Conservation (phyloP, 92 coral and sea anemone species). For the Isaurus tuberculatus region DNA sequence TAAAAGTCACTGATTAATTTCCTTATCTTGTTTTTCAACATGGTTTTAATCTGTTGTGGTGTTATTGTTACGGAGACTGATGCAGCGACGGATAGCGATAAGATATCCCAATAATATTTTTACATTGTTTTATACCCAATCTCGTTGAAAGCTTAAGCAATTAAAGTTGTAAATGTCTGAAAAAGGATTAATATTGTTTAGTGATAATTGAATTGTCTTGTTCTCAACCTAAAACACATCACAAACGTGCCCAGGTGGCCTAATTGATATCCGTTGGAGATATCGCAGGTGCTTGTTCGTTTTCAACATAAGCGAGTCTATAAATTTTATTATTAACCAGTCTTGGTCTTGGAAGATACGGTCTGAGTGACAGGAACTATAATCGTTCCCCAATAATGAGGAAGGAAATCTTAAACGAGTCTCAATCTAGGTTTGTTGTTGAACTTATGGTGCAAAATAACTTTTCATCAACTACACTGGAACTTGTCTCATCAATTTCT, state of each 20-base stretch:
- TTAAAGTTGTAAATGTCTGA: neutral
- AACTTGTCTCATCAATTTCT: conserved; percentile 42
- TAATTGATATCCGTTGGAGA: neutral
- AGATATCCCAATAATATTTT: neutral
- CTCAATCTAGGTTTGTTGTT: neutral
- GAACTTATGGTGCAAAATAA: neutral
- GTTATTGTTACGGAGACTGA: neutral
- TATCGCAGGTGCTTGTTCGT: neutral
- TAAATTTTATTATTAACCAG: neutral
- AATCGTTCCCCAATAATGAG: neutral
- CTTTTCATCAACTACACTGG: neutral
- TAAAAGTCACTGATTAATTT: neutral
- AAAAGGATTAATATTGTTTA: neutral
- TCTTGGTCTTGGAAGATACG: neutral
- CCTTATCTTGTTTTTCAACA: neutral
- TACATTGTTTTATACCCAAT: neutral
- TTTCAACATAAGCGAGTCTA: neutral
- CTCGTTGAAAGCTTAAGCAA: neutral
- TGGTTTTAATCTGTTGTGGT: neutral
- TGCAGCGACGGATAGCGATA: neutral
- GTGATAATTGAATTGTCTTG: neutral
- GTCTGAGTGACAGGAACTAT: neutral
- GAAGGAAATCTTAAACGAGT: neutral
- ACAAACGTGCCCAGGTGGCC: neutral
- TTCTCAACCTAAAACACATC: neutral